phyloP scores from a whole-genome alignment of 2,888 invertebrate species.

The Apodemia mormo region DNA sequence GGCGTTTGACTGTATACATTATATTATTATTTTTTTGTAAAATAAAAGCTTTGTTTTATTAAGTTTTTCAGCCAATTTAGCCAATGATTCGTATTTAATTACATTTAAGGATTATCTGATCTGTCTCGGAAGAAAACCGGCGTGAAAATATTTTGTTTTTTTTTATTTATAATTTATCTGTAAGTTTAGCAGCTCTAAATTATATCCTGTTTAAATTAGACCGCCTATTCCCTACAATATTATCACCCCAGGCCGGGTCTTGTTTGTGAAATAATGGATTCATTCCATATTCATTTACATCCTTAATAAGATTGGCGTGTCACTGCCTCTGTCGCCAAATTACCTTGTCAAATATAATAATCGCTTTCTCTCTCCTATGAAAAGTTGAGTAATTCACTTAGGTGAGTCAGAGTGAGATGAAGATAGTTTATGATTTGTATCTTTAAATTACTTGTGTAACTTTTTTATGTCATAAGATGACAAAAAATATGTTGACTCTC shows the following conservation, averaged over 20 bases:
- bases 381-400: conserved; percentile 47
- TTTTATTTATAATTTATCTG: background rate
- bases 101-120: no score
- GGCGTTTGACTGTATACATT: no score
- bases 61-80: no score
- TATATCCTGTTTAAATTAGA: conserved; percentile 43
- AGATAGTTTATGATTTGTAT: conserved; percentile 41
- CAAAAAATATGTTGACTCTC: no score
- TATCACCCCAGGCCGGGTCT: conserved; percentile 60
- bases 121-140: no score
- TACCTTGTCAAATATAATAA: conserved; percentile 75
- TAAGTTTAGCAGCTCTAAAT: conserved; percentile 47
- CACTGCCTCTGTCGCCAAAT: conserved; percentile 65
- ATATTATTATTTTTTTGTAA: no score
- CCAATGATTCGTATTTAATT: no score
- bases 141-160: background rate
- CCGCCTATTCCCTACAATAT: conserved; percentile 59
- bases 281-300: conserved; percentile 81
- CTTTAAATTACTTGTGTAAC: no score
- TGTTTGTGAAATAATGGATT: conserved; percentile 80
- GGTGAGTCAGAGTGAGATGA: conserved; percentile 45
- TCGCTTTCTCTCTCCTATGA: conserved; percentile 50
- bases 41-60: no score
- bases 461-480: conserved; percentile 23
- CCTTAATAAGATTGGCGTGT: conserved; percentile 73